Evolutionary conservation across 2,797 vertebrate genomes (phyloP).

Genomic region (Pipistrellus pygmaeus): DNA sequence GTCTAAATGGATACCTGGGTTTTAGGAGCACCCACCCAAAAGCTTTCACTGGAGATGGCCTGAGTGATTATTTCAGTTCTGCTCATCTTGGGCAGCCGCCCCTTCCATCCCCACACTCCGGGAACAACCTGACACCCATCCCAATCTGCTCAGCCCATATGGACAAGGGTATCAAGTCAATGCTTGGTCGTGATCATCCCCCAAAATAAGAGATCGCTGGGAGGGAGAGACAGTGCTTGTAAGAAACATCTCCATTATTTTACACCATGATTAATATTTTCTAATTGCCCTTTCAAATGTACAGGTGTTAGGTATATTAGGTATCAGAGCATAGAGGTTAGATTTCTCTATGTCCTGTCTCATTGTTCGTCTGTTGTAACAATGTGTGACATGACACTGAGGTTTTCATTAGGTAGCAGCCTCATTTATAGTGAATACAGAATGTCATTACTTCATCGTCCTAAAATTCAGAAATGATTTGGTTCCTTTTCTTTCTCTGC

Average conservation of each 20-base stretch:
- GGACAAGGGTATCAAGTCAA: not conserved
- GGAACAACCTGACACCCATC: not conserved
- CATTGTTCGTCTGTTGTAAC: not conserved
- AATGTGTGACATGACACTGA: not conserved
- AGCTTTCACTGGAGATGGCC: constrained; percentile 62
- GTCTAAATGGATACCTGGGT: constrained; percentile 61
- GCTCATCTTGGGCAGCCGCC: constrained; percentile 32
- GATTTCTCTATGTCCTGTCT: not conserved
- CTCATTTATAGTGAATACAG: not conserved
- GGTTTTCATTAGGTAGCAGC: not conserved
- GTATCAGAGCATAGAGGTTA: not conserved
- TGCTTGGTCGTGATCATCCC: not conserved
- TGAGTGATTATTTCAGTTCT: constrained; percentile 74
- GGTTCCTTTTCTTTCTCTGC: constrained; percentile 16
- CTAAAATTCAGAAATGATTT: constrained; percentile 32
- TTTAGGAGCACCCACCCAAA: constrained; percentile 63
- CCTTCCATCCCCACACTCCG: not conserved
- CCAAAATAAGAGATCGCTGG: not conserved
- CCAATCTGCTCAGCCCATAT: constrained; percentile 23
- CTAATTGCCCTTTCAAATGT: not conserved
- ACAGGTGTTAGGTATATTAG: not conserved
- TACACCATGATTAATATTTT: not conserved
- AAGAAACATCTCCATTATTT: constrained; percentile 27
- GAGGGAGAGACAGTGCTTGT: not conserved
- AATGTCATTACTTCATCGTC: not conserved